Conservation (phyloP, 2,113 vertebrate species). For the Ceyx melanurus region DNA sequence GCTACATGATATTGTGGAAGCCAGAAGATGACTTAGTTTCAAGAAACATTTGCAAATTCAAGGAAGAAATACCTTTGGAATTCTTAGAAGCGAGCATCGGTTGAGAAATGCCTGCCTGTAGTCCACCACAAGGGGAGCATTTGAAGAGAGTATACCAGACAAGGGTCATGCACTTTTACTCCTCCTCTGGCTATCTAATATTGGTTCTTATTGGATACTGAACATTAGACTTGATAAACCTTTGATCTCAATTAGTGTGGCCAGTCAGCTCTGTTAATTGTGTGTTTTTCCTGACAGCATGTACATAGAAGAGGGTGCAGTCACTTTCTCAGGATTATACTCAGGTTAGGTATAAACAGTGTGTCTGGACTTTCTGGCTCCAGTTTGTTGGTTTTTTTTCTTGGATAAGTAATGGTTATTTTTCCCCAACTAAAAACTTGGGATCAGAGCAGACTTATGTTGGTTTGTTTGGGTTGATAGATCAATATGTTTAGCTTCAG, state of each 20-base stretch:
- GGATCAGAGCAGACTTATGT: not conserved
- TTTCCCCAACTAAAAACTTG: not conserved
- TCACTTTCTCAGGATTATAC: not conserved
- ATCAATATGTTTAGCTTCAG: not conserved
- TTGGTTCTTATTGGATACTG: not conserved
- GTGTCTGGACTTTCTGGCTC: not conserved
- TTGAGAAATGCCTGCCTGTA: not conserved
- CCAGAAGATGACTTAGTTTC: not conserved
- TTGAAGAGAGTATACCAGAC: not conserved
- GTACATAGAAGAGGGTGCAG: not conserved
- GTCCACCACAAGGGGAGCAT: not conserved
- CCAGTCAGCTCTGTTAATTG: not conserved
- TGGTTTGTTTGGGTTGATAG: not conserved
- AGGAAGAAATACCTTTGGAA: not conserved
- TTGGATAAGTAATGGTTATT: not conserved
- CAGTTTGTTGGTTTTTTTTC: not conserved
- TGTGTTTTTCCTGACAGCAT: fast-evolving
- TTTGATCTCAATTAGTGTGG: not conserved
- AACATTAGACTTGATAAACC: not conserved
- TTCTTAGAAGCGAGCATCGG: not conserved
- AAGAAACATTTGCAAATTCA: not conserved
- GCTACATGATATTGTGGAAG: not conserved
- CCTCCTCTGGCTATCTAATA: not conserved
- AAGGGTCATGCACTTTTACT: not conserved
- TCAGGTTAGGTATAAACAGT: not conserved